These are phyloP conservation scores for Brachystomella parvula DNA, from an alignment of 1,140 invertebrate genomes.

Conservation along the genomic window DNA sequence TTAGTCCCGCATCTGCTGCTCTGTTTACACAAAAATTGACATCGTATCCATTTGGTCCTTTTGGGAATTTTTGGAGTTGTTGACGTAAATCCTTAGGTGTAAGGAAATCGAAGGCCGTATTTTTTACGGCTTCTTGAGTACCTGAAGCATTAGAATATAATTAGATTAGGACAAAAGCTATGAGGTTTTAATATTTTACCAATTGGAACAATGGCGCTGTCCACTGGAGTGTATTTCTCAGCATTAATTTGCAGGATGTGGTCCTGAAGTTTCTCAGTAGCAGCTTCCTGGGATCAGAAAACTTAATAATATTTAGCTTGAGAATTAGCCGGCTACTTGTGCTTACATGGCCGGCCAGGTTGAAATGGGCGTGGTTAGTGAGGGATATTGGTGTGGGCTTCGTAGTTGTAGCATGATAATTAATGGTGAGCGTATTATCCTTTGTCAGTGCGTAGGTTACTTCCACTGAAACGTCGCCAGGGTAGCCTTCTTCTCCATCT, in stretches of 20 bases:
- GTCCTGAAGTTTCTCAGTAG: slow-evolving; percentile 56
- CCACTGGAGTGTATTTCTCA: slow-evolving; percentile 65
- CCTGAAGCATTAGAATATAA: slow-evolving; percentile 46
- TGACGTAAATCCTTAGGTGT: slow-evolving; percentile 48
- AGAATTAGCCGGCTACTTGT: background rate
- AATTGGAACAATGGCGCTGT: slow-evolving; percentile 66
- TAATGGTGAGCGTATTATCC: slow-evolving; percentile 61
- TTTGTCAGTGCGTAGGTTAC: slow-evolving; percentile 63
- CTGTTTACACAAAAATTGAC: slow-evolving; percentile 60
- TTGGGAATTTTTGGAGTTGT: slow-evolving; percentile 45
- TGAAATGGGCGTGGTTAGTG: slow-evolving; percentile 91
- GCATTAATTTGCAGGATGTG: slow-evolving; percentile 67
- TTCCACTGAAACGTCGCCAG: slow-evolving; percentile 60
- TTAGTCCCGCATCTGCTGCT: background rate
- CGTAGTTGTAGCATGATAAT: slow-evolving; percentile 62
- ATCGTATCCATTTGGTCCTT: slow-evolving; percentile 56
- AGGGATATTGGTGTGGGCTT: slow-evolving; percentile 79
- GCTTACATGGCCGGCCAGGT: slow-evolving; percentile 70
- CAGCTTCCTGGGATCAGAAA: slow-evolving; percentile 44
- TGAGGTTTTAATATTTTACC: slow-evolving; percentile 39
- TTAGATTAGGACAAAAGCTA: background rate
- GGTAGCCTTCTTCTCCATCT: slow-evolving; percentile 81
- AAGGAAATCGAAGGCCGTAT: slow-evolving; percentile 62
- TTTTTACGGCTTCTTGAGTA: slow-evolving; percentile 54
- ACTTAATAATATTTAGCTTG: background rate